phyloP scores from a whole-genome alignment of 2,797 vertebrate species.

The Antrozous pallidus region DNA sequence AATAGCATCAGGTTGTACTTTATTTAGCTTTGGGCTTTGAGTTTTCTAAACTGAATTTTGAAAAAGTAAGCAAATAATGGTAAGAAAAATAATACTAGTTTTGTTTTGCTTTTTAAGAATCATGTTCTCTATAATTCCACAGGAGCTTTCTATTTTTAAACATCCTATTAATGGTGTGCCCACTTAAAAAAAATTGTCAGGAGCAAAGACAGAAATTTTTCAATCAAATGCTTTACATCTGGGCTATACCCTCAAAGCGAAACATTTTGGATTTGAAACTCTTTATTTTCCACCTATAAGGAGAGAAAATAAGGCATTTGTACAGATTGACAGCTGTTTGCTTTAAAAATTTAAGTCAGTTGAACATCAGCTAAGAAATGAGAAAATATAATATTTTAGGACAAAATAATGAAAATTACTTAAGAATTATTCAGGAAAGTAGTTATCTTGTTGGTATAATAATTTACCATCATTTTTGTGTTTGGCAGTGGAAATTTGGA shows the following conservation, averaged over 20 bases:
- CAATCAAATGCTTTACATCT: constrained; percentile 63
- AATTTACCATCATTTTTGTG: not conserved
- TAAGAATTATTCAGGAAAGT: not conserved
- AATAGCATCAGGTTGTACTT: not conserved
- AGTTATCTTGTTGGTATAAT: not conserved
- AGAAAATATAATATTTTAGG: constrained; percentile 14
- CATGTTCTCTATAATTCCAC: not conserved
- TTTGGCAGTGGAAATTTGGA: not conserved
- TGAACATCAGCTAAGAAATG: not conserved
- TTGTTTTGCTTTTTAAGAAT: not conserved
- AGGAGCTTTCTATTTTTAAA: not conserved
- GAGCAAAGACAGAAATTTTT: not conserved
- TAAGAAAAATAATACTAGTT: not conserved
- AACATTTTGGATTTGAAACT: not conserved
- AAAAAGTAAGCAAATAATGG: not conserved
- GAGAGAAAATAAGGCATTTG: not conserved
- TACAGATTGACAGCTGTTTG: not conserved
- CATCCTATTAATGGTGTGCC: not conserved
- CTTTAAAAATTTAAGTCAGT: not conserved
- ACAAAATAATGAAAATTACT: not conserved
- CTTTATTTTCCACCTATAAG: not conserved
- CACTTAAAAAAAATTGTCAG: not conserved
- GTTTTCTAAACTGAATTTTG: constrained; percentile 1
- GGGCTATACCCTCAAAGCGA: constrained; percentile 30
- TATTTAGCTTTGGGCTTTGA: not conserved